Conservation (phyloP, 2,113 vertebrate genomes). For the Pangasianodon gigas region DNA sequence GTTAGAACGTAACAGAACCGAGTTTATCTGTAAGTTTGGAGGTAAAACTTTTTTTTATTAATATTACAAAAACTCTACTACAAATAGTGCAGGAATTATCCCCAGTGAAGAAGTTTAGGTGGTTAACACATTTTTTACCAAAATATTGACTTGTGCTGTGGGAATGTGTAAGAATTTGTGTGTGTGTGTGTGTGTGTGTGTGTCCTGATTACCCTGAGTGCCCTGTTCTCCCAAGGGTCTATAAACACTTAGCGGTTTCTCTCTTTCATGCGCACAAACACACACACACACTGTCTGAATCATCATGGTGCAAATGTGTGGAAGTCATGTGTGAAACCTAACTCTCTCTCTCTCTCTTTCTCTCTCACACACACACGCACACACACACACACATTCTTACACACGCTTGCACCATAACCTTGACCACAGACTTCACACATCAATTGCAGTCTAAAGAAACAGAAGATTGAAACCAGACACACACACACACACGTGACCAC, state of each 20-base stretch:
- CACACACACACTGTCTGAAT: constrained; percentile 42
- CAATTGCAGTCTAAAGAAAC: background rate
- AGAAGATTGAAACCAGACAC: constrained; percentile 9
- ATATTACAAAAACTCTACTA: background rate
- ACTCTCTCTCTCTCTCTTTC: constrained; percentile 1
- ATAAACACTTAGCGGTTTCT: constrained; percentile 15
- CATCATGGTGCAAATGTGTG: constrained; percentile 33
- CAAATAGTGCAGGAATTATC: background rate
- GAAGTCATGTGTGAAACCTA: constrained; percentile 24
- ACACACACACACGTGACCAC: background rate
- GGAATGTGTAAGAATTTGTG: background rate
- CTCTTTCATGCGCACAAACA: background rate
- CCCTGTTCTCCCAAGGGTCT: constrained; percentile 66
- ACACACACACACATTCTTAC: constrained; percentile 29
- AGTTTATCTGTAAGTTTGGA: background rate
- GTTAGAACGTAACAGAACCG: background rate
- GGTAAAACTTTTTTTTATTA: background rate
- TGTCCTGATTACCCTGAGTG: constrained; percentile 61
- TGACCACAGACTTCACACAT: constrained; percentile 64
- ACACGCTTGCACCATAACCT: constrained; percentile 34
- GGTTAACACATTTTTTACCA: background rate
- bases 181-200: constrained; percentile 9
- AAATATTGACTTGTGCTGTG: background rate
- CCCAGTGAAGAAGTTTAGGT: background rate
- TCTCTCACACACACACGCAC: constrained; percentile 32